phyloP scores from a whole-genome alignment of 2,888 invertebrate species.

The Ectemnius continuus region DNA sequence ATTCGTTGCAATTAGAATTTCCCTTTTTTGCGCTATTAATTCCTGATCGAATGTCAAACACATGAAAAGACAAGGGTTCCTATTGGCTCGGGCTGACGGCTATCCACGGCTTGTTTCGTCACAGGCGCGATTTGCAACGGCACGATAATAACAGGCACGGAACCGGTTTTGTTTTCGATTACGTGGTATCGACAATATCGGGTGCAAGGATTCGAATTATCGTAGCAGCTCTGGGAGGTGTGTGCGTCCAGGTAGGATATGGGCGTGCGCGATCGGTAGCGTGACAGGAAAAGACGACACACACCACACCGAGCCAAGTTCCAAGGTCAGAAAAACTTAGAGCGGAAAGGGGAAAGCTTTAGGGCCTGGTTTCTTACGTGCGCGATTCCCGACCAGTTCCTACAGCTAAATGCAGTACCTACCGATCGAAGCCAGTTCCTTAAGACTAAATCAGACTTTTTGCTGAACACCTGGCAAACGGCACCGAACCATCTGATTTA shows the following conservation, averaged over 20 bases:
- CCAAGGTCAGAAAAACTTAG: slow-evolving; percentile 10
- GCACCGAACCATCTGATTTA: slow-evolving; percentile 75
- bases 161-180: slow-evolving; percentile 61
- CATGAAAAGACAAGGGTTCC: no score
- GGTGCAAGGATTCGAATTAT: slow-evolving; percentile 49
- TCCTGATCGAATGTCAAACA: no score
- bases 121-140: slow-evolving; percentile 47
- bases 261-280: no score
- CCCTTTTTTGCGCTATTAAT: no score
- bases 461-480: slow-evolving; percentile 70
- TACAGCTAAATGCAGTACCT: no score
- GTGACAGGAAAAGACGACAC: slow-evolving; percentile 33
- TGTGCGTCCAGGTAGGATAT: slow-evolving; percentile 4
- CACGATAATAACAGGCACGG: slow-evolving; percentile 46
- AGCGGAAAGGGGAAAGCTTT: slow-evolving; percentile 33
- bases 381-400: background rate
- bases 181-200: slow-evolving; percentile 42
- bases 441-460: slow-evolving; percentile 44
- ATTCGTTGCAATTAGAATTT: no score
- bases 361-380: slow-evolving; percentile 61
- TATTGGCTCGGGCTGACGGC: slow-evolving; percentile 36
- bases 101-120: slow-evolving; percentile 52
- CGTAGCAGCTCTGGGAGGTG: slow-evolving; percentile 34
- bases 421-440: slow-evolving; percentile 46
- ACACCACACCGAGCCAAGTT: slow-evolving; percentile 1